Evolutionary conservation across 2,113 vertebrate species (phyloP), one percentile per base, ranked within the genome.

Genomic region (Lepus timidus): DNA sequence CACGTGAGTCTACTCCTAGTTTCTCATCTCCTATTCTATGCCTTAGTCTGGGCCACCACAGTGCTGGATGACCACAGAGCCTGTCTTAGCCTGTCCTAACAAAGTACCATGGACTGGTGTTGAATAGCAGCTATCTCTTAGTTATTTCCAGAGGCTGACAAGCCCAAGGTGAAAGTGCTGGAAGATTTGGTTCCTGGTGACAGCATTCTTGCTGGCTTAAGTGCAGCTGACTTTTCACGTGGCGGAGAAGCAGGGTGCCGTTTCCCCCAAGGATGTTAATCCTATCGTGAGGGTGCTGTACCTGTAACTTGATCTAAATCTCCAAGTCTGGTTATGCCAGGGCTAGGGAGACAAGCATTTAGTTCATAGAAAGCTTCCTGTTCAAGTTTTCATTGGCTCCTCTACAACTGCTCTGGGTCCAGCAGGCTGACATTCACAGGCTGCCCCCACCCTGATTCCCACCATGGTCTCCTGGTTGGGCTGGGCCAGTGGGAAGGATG

Each of bases 171-270:
- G n/a, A 68, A 23, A 49, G 49, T 44, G 11, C 7, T 31, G 25
- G n/a, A 6, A 39, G 49, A 44, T 39, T 31, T 11, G 29, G 25
- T 58, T 58, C 62, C 11, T 79, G 20, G 49, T 36, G 44, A 58
- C 3, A 8, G 3, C 3, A 25, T 27, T 65, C 29, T 33, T 31
- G 2, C 9, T 31, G 17, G 27, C 44, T 68, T 68, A 31, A 1
- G 55, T 7, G 25, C 20, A 88, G 36, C 29, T 25, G 29, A 2
- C 29, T 31, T 55, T 17, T 78, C 14, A 22, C 2, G 23, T 27
- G 19, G 44, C 5, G 3, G 17, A 14, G 14, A n/a, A 0, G n/a
- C 25, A 13, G 14, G 65, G 1, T 9, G 11, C 31, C 0, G 36
- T 17, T 61, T 31, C 36, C 73, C 51, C 33, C 36, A 27, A 70